Evolutionary conservation across 53 echinoderm and acorn worm genomes (phyloP), one percentile per base, ranked within the genome.

Genomic region (Mesocentrotus franciscanus): DNA sequence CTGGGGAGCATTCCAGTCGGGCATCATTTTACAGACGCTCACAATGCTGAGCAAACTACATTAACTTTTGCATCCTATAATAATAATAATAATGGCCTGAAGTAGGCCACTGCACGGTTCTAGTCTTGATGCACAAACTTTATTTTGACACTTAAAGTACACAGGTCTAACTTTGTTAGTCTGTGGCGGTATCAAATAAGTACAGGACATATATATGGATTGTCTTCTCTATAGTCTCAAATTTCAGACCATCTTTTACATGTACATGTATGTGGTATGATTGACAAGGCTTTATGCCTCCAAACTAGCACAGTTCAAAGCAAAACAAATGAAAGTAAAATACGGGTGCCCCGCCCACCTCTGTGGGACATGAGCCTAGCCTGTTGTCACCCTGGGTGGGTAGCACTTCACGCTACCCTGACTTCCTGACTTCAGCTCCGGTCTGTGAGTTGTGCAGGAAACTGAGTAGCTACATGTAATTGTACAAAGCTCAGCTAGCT

Each of bases 391-490:
- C 30, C 22, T 4, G 39, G 91, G 91, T 91, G 58, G 64, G 57
- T 57, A 56, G 61, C 64, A 8, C 91, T 91, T 58, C 39, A 64
- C 58, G 87, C 91, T 90, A 30, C 61, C 90, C 61, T 39, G 91
- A 91, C 91, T 91, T 91, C 91, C 91, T 91, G 91, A 36, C 66
- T 91, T 91, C 30, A 91, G 91, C 91, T 66, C 66, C 66, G 91
- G 66, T 91, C 62, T 91, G 64, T 91, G 91, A 61, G 62, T 66
- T 36, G 61, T 9, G 91, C 91, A 91, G 91, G 91, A 91, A 91
- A 35, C 91, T 35, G 91, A 33, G 91, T 34, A 9, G 60, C 14
- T 90, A 60, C 61, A 89, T 89, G 60, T 36, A 83, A 10, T 59
- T 9, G 29, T 14, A 29, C 75, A 30, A 60, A 27, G 61, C 60